A percentile compares a stretch with the other conserved stretches of the same genome.
Conservation (phyloP, 2,797 vertebrate species). For the Anguilla marmorata region DNA sequence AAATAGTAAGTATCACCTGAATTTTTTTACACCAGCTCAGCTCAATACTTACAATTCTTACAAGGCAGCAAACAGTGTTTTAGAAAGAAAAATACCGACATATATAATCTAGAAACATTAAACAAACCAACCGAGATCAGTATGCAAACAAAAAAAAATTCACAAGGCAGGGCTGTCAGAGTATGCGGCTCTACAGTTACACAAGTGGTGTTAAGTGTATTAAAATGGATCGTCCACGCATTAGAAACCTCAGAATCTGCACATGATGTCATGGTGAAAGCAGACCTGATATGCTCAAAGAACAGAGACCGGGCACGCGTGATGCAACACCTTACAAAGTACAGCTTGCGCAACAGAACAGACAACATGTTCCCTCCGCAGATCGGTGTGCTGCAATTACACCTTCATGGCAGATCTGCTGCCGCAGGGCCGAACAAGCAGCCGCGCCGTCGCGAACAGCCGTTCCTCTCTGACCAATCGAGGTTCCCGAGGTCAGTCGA, state of each 20-base stretch:
- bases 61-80: neutral
- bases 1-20: neutral
- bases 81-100: neutral
- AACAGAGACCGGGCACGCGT: neutral
- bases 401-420: neutral
- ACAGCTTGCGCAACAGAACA: conserved; percentile 16
- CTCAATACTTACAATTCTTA: neutral
- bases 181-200: neutral
- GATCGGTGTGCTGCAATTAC: neutral
- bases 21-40: neutral
- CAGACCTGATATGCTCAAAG: neutral
- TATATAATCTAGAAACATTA: neutral
- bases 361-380: conserved; percentile 3
- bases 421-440: neutral
- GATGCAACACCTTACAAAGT: conserved; percentile 20
- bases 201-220: neutral
- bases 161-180: neutral
- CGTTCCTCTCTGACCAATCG: neutral
- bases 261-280: conserved; percentile 5
- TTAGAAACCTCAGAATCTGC: neutral
- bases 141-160: neutral
- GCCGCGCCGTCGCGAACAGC: neutral
- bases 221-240: neutral
- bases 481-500: neutral
- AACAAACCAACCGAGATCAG: neutral